Base-by-base conservation (phyloP, 2,113 vertebrate species). In the Chrysochloris asiatica region DNA sequence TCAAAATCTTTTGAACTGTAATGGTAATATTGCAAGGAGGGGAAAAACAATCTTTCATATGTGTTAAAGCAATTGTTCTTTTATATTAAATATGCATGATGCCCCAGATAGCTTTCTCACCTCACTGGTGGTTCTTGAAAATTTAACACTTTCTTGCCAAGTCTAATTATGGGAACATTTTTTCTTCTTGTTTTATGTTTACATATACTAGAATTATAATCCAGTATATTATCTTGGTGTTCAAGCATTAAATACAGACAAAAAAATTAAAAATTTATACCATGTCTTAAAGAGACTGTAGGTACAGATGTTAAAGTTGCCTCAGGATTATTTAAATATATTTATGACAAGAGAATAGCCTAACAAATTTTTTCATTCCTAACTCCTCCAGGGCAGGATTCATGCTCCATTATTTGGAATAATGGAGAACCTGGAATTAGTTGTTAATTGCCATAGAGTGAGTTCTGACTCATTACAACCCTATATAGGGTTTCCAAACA, bases 41-140 rank as follows among this genome's bases (percentile, higher is more conserved):
- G 92, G 87, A 80, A 94, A 87, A 38, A 54, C 52, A n/a, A n/a
- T 63, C 30, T 6, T 79, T 56, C 3, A 5, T 71, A 3, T 50
- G 7, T 33, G 50, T 24, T 54, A 6, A 88, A 93, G n/a, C 81
- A 52, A 81, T 75, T 95, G 69, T 84, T 72, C 52, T 78, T 96
- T 92, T 48, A 88, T 22, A 91, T 82, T 77, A 93, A 96, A 80
- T 86, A 79, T 91, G 91, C 38, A 81, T 59, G 76, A 47, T 87
- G 67, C 22, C 67, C 67, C 76, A 82, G 43, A 89, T 7, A 71
- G 43, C 22, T 86, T 33, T n/a, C 28, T 75, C 22, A 21, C 47
- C 16, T 50, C 22, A 26, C 1, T 28, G n/a, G 48, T 6, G 19
- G 38, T 76, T 69, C 77, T 96, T 63, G 16, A 81, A 94, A 81